Evolutionary conservation across 2,113 vertebrate species (phyloP), one percentile per base, ranked within the genome.

Genomic region (Halcyon malimbica): DNA sequence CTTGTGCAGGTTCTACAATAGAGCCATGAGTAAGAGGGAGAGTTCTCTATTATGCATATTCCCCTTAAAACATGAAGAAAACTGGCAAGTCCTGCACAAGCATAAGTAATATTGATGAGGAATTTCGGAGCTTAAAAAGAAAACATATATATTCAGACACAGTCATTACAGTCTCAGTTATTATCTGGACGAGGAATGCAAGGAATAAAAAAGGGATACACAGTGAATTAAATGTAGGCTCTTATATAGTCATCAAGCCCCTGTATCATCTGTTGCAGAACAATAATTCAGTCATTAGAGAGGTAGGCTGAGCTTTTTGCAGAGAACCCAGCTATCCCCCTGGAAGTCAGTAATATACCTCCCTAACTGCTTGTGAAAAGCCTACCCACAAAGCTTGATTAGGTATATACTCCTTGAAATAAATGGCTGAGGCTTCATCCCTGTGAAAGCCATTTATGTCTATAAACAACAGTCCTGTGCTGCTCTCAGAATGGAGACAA

Each of bases 41-140:
- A 93, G 46, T 6, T 69, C 33, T 87, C 76, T 75, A 26, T 85
- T 79, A 46, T 63, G 81, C 13, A 28, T 20, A 39, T 84, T 94
- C 20, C 16, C 41, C 31, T 73, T 62, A 53, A 62, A 87, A 57
- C 31, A 29, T 57, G 63, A 87, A 84, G 70, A 93, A 96, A 96
- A 16, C 44, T 77, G 88, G 21, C 71, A 90, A 91, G 71, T 86
- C n/a, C 89, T 90, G 46, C 60, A 82, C 50, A 81, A 67, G n/a
- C 29, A 78, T 76, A 86, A 92, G 76, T 83, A 85, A 93, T 91
- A 91, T 57, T 23, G 11, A 86, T 80, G 62, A 96, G 65, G 41
- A 95, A 92, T 93, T 44, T 84, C 73, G 86, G 90, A 93, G 62
- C 75, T 84, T 91, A 44, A 79, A 87, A 91, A 69, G 77, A 91